phyloP scores from a whole-genome alignment of 2,113 vertebrate genomes.

The Caretta caretta region DNA sequence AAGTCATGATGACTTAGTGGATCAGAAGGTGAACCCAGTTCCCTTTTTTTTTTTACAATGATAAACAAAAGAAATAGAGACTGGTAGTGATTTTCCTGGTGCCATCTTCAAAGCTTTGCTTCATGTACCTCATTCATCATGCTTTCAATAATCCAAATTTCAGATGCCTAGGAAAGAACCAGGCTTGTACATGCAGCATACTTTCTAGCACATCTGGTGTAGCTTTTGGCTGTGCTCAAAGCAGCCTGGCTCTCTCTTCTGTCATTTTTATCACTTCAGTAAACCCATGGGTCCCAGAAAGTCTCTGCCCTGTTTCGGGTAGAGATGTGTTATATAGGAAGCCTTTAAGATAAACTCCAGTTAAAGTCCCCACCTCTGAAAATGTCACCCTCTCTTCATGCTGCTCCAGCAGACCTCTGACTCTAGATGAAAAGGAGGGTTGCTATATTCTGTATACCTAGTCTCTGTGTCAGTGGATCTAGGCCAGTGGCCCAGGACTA shows the following conservation, averaged over 20 bases:
- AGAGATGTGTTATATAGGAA: background rate
- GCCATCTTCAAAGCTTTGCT: background rate
- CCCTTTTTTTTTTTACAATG: background rate
- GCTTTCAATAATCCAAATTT: background rate
- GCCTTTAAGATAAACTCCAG: background rate
- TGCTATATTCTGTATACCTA: background rate
- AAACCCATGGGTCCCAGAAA: constrained; percentile 1
- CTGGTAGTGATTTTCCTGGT: background rate
- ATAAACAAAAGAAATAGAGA: background rate
- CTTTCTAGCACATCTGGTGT: background rate
- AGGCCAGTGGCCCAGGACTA: background rate
- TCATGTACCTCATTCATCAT: background rate
- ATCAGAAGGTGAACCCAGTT: background rate
- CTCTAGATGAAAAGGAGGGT: fast-evolving
- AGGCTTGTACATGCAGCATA: fast-evolving
- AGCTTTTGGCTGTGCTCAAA: background rate
- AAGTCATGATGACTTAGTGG: fast-evolving
- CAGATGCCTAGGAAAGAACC: background rate
- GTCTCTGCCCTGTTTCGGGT: constrained; percentile 8
- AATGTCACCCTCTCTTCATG: background rate
- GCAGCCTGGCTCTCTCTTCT: background rate
- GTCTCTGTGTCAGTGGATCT: fast-evolving
- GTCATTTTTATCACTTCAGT: constrained; percentile 28
- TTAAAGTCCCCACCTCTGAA: background rate
- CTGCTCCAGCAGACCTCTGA: background rate